Evolutionary conservation across 1,140 invertebrate species (phyloP), one percentile per base, ranked within the genome.

Genomic region (Homalodisca vitripennis): DNA sequence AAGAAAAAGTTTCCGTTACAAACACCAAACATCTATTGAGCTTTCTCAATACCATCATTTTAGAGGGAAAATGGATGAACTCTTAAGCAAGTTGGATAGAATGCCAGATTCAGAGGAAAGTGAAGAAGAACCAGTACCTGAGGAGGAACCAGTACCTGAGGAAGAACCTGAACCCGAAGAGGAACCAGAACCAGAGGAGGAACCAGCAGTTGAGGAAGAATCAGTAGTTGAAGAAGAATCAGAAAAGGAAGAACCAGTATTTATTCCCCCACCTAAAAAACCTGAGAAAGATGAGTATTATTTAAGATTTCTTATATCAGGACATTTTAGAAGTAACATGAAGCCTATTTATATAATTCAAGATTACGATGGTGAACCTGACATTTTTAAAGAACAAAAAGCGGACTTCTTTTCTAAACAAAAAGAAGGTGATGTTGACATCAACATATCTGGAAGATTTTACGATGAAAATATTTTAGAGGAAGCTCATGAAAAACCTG

Each of bases 11-110:
- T 22, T 22, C 24, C 32, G 63, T 48, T 48, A 65, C 34, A 65
- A 65, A 46, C 63, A 65, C 20, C 63, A 65, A 65, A 65, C 63
- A 22, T 65, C 32, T 6, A 34, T 24, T 41, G 63, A 46, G 27
- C 2, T 65, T 24, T 22, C 63, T 6, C n/a, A 65, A 17, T 65
- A 46, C 24, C n/a, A 46, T 34, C 32, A 41, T 65, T 65, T 65
- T 41, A 46, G 22, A 26, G 32, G 46, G 6, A 46, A 46, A 65
- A 10, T 65, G 6, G 3, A 3, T 34, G 20, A 6, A n/a, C 27
- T 65, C 2, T 31, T 65, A 2, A 26, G 24, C 3, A 46, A 65
- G 20, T 22, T 65, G 17, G 34, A 26, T 6, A 13, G 24, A 10
- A 12, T 60, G 26, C 14, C 24, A 2, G 55, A 60, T 12, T 26